phyloP scores from a whole-genome alignment of 1,140 invertebrate genomes.

The Akabosia matsudoensis region DNA sequence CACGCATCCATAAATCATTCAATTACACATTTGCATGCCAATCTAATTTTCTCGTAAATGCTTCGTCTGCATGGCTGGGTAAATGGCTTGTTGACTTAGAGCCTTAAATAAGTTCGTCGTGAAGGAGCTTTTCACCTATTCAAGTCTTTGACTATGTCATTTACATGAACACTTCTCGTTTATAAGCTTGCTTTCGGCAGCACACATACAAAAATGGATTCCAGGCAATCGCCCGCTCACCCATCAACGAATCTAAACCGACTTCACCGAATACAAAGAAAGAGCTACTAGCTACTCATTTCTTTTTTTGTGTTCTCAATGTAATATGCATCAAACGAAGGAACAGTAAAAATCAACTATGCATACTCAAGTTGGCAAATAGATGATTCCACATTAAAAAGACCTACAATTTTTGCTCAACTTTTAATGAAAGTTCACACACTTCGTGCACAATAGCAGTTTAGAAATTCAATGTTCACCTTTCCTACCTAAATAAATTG shows the following conservation, averaged over 20 bases:
- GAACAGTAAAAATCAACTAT: not conserved
- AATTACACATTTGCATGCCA: conserved; percentile 25
- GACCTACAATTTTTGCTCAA: conserved; percentile 7
- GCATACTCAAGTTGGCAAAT: not conserved
- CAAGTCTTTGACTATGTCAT: no score
- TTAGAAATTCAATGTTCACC: conserved; percentile 19
- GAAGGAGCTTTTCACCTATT: conserved; percentile 14
- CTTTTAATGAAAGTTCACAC: conserved; percentile 19
- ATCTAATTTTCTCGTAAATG: conserved; percentile 12
- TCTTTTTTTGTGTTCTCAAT: not conserved
- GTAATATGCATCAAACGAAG: not conserved
- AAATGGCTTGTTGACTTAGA: no score
- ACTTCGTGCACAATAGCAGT: conserved; percentile 15
- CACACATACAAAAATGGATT: no score
- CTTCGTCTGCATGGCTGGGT: not conserved
- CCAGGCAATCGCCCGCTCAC: conserved; percentile 6
- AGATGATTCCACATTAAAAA: not conserved
- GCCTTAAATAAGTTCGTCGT: not conserved
- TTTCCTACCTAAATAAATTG: conserved; percentile 5
- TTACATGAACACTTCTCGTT: no score
- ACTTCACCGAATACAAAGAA: not conserved
- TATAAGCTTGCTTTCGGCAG: no score
- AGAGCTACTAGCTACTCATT: not conserved
- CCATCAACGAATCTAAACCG: not conserved
- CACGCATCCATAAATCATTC: conserved; percentile 13